phyloP scores from a whole-genome alignment of 2,113 vertebrate species.

The Chionodraco myersi region DNA sequence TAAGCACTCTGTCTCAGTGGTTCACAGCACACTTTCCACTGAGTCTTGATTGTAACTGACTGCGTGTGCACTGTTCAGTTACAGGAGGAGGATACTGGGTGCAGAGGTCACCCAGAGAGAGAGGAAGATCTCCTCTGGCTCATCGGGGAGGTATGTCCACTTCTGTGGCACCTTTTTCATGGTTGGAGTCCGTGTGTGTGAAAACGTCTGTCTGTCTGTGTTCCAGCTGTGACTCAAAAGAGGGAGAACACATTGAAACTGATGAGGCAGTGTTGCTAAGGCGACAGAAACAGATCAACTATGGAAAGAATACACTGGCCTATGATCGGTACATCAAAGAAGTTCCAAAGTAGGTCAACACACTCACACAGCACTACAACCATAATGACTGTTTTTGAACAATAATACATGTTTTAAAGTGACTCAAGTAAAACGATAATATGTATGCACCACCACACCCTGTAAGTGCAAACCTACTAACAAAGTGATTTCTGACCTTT shows the following conservation, averaged over 20 bases:
- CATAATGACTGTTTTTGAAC: background rate
- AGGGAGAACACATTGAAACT: slow-evolving; percentile 90
- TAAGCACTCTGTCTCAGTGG: slow-evolving; percentile 53
- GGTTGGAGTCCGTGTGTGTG: background rate
- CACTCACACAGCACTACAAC: background rate
- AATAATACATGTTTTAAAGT: background rate
- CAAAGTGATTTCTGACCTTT: background rate
- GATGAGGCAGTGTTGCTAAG: slow-evolving; percentile 92
- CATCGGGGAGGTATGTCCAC: slow-evolving; percentile 88
- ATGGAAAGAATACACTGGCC: slow-evolving; percentile 95
- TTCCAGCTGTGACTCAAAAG: slow-evolving; percentile 92
- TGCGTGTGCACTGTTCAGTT: slow-evolving; percentile 79
- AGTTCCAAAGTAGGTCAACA: slow-evolving; percentile 89
- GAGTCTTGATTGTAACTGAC: background rate
- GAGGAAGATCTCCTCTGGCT: slow-evolving; percentile 89
- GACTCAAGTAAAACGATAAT: background rate
- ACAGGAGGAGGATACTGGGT: slow-evolving; percentile 92
- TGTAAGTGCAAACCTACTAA: background rate
- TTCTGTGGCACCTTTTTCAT: background rate
- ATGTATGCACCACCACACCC: background rate
- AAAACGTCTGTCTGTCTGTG: background rate
- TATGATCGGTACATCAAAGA: slow-evolving; percentile 94
- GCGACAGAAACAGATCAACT: slow-evolving; percentile 97
- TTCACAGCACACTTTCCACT: background rate
- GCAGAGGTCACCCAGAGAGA: slow-evolving; percentile 88